Evolutionary conservation across 2,113 vertebrate species (phyloP).

Genomic region (Ailurus styani): DNA sequence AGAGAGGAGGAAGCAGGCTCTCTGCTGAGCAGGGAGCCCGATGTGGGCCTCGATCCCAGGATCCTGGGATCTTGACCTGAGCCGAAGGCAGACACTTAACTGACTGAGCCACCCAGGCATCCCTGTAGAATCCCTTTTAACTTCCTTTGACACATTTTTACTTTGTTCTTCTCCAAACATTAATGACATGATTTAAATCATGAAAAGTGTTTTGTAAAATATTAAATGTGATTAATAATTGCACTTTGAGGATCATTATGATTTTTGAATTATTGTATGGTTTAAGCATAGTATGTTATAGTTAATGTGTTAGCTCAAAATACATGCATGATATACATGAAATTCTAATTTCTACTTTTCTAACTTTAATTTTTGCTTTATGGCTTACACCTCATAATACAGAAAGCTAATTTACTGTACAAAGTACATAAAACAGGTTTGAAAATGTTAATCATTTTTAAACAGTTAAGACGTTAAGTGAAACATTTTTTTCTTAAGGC

Average conservation of each 20-base stretch:
- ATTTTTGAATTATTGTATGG: not conserved
- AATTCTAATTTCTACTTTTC: not conserved
- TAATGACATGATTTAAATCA: not conserved
- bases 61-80: no score
- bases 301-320: not conserved
- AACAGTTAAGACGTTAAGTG: not conserved
- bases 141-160: not conserved
- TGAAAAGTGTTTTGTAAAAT: not conserved
- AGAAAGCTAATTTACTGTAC: not conserved
- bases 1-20: no score
- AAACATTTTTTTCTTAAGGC: not conserved
- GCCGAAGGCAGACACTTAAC: no score
- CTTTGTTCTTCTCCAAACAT: not conserved
- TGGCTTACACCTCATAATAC: not conserved
- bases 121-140: not conserved
- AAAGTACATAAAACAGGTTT: not conserved
- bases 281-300: not conserved
- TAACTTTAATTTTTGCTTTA: not conserved
- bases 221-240: not conserved
- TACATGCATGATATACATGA: not conserved
- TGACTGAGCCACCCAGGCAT: no score
- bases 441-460: not conserved
- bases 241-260: not conserved
- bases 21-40: no score
- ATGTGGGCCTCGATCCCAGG: no score